phyloP scores from a whole-genome alignment of 2,113 vertebrate species.

The Ardeotis arabs region DNA sequence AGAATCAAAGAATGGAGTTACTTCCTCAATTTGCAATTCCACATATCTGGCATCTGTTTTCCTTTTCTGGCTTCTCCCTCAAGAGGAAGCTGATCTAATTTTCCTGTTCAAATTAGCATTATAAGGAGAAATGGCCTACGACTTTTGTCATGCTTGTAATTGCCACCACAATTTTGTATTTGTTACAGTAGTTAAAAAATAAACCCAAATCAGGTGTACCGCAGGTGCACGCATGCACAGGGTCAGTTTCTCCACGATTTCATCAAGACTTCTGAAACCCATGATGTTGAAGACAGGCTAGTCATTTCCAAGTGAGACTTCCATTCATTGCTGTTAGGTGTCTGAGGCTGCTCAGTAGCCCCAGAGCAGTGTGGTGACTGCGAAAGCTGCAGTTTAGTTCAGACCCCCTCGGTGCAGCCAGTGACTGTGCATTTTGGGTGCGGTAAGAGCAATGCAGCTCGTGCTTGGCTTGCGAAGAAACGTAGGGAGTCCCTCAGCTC shows the following conservation, averaged over 20 bases:
- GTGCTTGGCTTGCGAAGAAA: not conserved
- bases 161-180: not conserved
- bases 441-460: not conserved
- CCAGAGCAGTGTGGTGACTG: not conserved
- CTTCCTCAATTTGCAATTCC: not conserved
- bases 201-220: not conserved
- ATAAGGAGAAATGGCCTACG: not conserved
- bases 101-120: constrained; percentile 40
- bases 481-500: not conserved
- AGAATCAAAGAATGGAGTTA: constrained; percentile 11
- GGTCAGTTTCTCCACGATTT: not conserved
- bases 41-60: not conserved
- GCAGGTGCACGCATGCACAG: rapidly evolving
- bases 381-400: not conserved
- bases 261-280: not conserved
- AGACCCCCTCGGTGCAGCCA: not conserved
- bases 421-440: not conserved
- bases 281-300: rapidly evolving
- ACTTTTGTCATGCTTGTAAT: not conserved
- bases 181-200: not conserved
- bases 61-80: not conserved
- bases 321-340: not conserved
- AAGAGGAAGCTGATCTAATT: constrained; percentile 47
- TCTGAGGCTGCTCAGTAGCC: not conserved
- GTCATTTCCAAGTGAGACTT: not conserved